Evolutionary conservation across 2,113 vertebrate genomes (phyloP), one percentile per base, ranked within the genome.

Genomic region (Ctenomys sociabilis): DNA sequence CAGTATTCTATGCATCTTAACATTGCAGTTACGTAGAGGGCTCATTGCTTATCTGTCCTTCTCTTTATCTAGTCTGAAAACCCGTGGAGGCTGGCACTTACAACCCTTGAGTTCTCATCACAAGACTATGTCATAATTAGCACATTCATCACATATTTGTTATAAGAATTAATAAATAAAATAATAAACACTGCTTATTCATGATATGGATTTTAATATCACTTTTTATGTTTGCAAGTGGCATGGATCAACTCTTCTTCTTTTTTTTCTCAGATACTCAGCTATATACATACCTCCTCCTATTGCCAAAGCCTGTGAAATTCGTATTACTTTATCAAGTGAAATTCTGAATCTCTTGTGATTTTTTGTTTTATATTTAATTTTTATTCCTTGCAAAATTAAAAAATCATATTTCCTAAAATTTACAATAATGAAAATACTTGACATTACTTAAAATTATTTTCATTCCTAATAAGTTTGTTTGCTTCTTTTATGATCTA

Each of bases 161-260:
- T 52, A 28, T n/a, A 88, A 45, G 12, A 82, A 91, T 88, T 14
- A 92, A 82, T 90, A 83, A 88, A 78, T 87, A 93, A 93, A 92
- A 89, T 88, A 88, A 2, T 93, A 37, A 83, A 73, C 35, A 30
- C 1, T 22, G 35, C 28, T 70, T 88, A 94, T 45, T 87, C 70
- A 75, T 91, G n/a, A 94, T 21, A 52, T 9, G 66, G 45, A 63
- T 78, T 92, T 86, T 72, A 81, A 21, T 84, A 73, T 68, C 30
- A 87, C 9, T 52, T 54, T 96, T 81, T 81, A 37, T 49, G 45
- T 84, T 82, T 91, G 30, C 26, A 63, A 93, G 24, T 70, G 59
- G 82, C 59, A 85, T 52, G 43, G 14, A 91, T 80, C 90, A 73
- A 75, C 52, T 61, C 83, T 11, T 84, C 68, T 86, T 32, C 11